These are phyloP conservation scores for Melipona bicolor DNA, from an alignment of 2,888 invertebrate genomes.

Conservation along the genomic window DNA sequence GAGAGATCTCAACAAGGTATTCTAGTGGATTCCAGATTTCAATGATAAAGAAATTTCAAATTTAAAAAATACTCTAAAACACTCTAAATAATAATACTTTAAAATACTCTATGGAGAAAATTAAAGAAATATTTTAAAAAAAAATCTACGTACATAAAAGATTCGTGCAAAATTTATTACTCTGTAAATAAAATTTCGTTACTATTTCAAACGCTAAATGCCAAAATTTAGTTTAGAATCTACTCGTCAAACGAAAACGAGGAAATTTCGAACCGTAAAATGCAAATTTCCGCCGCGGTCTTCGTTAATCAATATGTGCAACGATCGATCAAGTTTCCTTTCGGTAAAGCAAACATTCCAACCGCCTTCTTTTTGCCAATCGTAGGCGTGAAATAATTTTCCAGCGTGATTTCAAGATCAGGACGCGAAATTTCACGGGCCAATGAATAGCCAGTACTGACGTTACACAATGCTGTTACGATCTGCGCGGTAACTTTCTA, in stretches of 20 bases:
- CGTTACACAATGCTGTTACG: slow-evolving; percentile 31
- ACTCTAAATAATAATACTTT: not conserved
- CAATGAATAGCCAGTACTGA: slow-evolving; percentile 1
- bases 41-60: not conserved
- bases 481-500: slow-evolving; percentile 59
- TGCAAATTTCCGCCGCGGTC: not conserved
- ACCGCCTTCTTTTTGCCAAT: not conserved
- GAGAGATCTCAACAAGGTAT: too few relatives aligned
- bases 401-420: slow-evolving; percentile 35
- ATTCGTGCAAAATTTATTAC: not conserved
- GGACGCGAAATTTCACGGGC: slow-evolving; percentile 23
- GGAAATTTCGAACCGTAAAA: not conserved
- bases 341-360: not conserved
- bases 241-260: not conserved
- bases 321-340: not conserved
- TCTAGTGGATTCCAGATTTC: too few relatives aligned
- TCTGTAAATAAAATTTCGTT: too few relatives aligned
- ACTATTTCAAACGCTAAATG: too few relatives aligned
- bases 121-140: not conserved
- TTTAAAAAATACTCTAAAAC: not conserved
- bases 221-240: too few relatives aligned
- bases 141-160: not conserved
- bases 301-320: not conserved
- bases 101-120: not conserved
- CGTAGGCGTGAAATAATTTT: not conserved